These are phyloP conservation scores for Hylaeus volcanicus DNA, from an alignment of 1,140 invertebrate genomes.

Conservation along the genomic window DNA sequence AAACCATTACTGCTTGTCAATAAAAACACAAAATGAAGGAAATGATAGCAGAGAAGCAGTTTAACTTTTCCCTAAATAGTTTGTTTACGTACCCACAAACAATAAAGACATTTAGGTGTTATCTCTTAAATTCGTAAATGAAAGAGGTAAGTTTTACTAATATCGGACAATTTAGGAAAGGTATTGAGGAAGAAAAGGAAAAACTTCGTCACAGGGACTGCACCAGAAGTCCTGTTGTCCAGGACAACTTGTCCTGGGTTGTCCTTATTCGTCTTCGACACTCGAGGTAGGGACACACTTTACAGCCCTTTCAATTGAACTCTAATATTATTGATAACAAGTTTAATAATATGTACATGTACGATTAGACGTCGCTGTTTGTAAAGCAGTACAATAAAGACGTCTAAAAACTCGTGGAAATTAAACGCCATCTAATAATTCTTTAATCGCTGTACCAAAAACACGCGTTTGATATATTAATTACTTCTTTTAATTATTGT, in stretches of 20 bases:
- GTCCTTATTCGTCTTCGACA: background rate
- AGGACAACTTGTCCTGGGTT: background rate
- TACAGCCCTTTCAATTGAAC: constrained; percentile 68
- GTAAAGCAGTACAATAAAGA: constrained; percentile 71
- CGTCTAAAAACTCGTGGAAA: constrained; percentile 65
- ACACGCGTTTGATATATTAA: constrained; percentile 57
- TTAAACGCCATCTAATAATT: constrained; percentile 60
- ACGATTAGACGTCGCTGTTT: constrained; percentile 64
- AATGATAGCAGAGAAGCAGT: too few species aligned
- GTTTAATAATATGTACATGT: constrained; percentile 69
- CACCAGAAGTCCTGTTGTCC: constrained; percentile 10
- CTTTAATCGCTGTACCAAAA: constrained; percentile 48
- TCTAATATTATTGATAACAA: constrained; percentile 68
- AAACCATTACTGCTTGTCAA: too few species aligned
- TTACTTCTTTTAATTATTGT: constrained; percentile 73
- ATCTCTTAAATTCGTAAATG: too few species aligned
- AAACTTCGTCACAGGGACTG: constrained; percentile 2
- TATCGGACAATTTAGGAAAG: too few species aligned
- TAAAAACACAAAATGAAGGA: too few species aligned
- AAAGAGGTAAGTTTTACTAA: too few species aligned
- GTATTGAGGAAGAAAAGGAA: constrained; percentile 10
- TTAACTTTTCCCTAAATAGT: too few species aligned
- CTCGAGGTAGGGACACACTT: constrained; percentile 20
- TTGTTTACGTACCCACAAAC: too few species aligned
- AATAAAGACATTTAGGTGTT: too few species aligned